Conservation (phyloP, 2,113 vertebrate genomes). For the Chionomys nivalis region DNA sequence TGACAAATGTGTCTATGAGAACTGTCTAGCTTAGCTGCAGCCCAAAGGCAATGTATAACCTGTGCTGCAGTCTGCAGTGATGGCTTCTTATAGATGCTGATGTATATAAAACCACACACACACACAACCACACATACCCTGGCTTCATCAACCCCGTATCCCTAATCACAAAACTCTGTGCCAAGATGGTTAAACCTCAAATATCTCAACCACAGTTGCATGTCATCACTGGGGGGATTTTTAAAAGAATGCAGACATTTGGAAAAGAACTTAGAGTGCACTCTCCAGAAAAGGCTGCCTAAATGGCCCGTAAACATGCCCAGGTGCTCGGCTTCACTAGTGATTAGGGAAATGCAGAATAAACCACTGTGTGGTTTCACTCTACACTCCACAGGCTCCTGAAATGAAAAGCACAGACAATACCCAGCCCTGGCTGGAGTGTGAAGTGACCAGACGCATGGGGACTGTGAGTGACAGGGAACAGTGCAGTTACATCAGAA, state of each 20-base stretch:
- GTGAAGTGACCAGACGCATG: background rate
- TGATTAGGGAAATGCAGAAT: background rate
- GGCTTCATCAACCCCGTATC: background rate
- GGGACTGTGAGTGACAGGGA: rapidly evolving
- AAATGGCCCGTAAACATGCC: background rate
- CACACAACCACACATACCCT: background rate
- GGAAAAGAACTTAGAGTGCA: background rate
- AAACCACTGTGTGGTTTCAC: background rate
- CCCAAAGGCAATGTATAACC: background rate
- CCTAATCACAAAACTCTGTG: background rate
- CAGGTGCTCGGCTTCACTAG: background rate
- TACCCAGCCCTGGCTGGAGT: background rate
- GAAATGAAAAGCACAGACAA: background rate
- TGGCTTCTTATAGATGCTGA: background rate
- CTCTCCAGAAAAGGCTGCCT: conserved; percentile 1
- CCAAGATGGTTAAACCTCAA: background rate
- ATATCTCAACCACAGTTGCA: background rate
- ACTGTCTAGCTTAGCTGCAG: background rate
- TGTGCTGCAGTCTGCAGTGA: background rate
- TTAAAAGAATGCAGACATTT: conserved; percentile 23
- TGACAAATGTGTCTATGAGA: background rate
- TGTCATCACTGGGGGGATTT: background rate
- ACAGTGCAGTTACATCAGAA: background rate
- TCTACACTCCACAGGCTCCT: background rate
- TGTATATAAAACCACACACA: background rate